Evolutionary conservation across 1,140 invertebrate species (phyloP).

Genomic region (Ceratina japonica): DNA sequence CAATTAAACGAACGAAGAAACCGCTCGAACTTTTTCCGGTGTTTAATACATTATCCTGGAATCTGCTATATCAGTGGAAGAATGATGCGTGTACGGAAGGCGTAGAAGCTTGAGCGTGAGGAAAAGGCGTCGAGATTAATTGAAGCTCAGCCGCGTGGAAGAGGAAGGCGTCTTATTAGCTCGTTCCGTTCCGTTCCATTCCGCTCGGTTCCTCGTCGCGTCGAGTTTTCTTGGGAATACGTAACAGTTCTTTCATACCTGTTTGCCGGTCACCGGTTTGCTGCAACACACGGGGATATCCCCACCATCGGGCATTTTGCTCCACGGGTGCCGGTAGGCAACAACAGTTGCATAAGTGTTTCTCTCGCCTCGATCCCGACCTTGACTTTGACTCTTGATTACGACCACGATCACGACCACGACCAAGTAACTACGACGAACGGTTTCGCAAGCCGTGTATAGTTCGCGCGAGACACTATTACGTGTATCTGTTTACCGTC

Average conservation of each 20-base stretch:
- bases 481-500: constrained; percentile 8
- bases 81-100: not conserved
- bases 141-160: not conserved
- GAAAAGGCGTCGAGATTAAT: constrained; percentile 8
- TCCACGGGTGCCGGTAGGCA: constrained; percentile 38
- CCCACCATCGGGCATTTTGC: constrained; percentile 5
- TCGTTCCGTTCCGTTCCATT: not conserved
- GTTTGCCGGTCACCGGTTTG: constrained; percentile 45
- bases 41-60: too few relatives aligned
- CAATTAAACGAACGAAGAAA: too few relatives aligned
- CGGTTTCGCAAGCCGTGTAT: constrained; percentile 62
- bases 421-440: constrained; percentile 55
- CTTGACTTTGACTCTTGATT: constrained; percentile 77
- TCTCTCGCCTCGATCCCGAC: constrained; percentile 68
- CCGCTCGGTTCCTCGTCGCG: not conserved
- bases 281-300: constrained; percentile 36
- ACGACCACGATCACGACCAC: constrained; percentile 68
- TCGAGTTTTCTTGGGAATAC: constrained; percentile 47
- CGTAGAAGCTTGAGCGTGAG: not conserved
- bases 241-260: constrained; percentile 56
- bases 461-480: constrained; percentile 14
- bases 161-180: not conserved
- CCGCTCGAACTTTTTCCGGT: too few relatives aligned
- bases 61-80: too few relatives aligned
- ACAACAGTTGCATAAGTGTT: constrained; percentile 70